These are phyloP conservation scores for Drosophila rufa DNA, from an alignment of 1,140 invertebrate species.

Conservation along the genomic window DNA sequence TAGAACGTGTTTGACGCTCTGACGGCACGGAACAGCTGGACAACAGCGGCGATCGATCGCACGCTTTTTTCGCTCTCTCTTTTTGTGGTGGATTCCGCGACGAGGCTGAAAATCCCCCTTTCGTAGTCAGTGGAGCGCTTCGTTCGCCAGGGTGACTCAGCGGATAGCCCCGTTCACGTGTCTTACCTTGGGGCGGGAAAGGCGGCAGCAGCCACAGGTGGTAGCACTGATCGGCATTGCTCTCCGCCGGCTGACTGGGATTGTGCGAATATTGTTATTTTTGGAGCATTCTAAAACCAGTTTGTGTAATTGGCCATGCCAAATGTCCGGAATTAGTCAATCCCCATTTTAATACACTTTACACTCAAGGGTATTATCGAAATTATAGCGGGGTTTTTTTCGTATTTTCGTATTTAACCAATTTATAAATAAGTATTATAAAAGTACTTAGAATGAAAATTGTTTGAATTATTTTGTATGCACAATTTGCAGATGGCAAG, in stretches of 20 bases:
- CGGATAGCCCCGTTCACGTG: conserved; percentile 69
- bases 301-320: conserved; percentile 37
- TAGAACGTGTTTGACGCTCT: conserved; percentile 52
- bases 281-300: conserved; percentile 58
- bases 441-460: background rate
- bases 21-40: conserved; percentile 29
- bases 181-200: conserved; percentile 75
- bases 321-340: conserved; percentile 34
- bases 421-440: no score
- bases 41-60: conserved; percentile 26
- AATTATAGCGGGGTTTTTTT: background rate
- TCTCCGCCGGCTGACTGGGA: conserved; percentile 29
- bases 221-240: conserved; percentile 3
- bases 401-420: background rate
- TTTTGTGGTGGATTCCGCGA: conserved; percentile 26
- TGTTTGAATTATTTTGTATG: no score
- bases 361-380: background rate
- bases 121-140: conserved; percentile 65
- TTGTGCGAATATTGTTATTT: conserved; percentile 52
- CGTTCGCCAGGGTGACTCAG: conserved; percentile 56
- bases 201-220: conserved; percentile 65
- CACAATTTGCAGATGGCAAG: background rate
- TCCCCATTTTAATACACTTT: conserved; percentile 4
- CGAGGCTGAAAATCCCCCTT: conserved; percentile 53
- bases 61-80: conserved; percentile 9